A percentile compares a stretch with the other conserved stretches of the same genome.
These are phyloP conservation scores for Electrona antarctica DNA, from an alignment of 2,113 vertebrate species.

Conservation along the genomic window DNA sequence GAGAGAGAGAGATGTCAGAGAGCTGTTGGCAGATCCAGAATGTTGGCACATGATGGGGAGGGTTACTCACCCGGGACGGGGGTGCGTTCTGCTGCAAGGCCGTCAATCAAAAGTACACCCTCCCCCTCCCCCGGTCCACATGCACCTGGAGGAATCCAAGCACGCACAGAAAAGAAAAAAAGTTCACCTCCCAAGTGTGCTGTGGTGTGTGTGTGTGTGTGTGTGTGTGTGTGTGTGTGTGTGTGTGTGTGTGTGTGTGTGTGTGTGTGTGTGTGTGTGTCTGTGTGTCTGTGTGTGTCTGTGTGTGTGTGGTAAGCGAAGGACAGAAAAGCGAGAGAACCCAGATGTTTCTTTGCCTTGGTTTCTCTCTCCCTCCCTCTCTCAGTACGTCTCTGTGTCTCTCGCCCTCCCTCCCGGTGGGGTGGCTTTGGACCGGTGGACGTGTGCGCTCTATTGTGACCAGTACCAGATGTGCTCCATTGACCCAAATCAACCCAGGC, in stretches of 20 bases:
- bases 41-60: conserved; percentile 66
- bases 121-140: conserved; percentile 51
- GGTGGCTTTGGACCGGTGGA: conserved; percentile 79
- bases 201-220: neutral
- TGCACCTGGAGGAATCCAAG: conserved; percentile 80
- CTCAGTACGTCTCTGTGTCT: conserved; percentile 12
- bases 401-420: conserved; percentile 48
- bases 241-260: too few species aligned
- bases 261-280: neutral
- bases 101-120: conserved; percentile 76
- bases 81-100: conserved; percentile 70
- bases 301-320: neutral
- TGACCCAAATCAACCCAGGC: conserved; percentile 86
- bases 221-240: neutral
- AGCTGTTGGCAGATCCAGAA: conserved; percentile 36
- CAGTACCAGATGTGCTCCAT: conserved; percentile 87
- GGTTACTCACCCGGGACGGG: conserved; percentile 68
- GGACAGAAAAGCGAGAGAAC: conserved; percentile 67
- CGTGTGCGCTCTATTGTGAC: conserved; percentile 86
- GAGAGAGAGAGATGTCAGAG: conserved; percentile 47
- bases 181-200: conserved; percentile 47
- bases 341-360: conserved; percentile 81
- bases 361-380: conserved; percentile 40
- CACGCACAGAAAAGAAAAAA: conserved; percentile 52
- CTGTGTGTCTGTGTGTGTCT: neutral